phyloP scores from a whole-genome alignment of 2,113 vertebrate species.

The Lethenteron camtschaticum region DNA sequence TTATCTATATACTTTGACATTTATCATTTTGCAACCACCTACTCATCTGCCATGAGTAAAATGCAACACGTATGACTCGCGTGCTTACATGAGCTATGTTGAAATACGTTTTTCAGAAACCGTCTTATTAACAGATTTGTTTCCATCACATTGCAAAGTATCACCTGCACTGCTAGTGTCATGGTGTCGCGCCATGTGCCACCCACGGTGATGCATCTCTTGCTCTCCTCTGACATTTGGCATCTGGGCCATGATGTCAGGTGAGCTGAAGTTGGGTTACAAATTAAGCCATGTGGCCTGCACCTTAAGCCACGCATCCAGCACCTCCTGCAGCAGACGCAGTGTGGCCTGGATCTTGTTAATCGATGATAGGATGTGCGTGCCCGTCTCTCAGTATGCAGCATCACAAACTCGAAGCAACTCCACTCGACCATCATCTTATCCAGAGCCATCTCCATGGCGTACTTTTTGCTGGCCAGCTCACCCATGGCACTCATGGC shows the following conservation, averaged over 20 bases:
- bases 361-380: constrained; percentile 40
- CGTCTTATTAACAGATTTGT: too few relatives aligned
- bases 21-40: too few relatives aligned
- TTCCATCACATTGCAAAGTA: constrained; percentile 12
- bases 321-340: constrained; percentile 46
- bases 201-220: constrained; percentile 36
- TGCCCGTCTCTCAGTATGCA: constrained; percentile 42
- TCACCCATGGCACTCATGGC: constrained; percentile 41
- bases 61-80: too few relatives aligned
- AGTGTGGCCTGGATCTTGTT: constrained; percentile 53
- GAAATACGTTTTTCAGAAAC: too few relatives aligned
- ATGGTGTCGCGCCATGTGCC: constrained; percentile 49
- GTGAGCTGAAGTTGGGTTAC: constrained; percentile 60
- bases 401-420: constrained; percentile 34
- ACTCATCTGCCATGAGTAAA: too few relatives aligned
- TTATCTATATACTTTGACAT: too few relatives aligned
- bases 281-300: constrained; percentile 57
- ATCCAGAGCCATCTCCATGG: constrained; percentile 45
- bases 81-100: too few relatives aligned
- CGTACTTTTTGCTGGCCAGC: constrained; percentile 45
- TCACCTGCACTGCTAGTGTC: constrained; percentile 42
- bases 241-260: constrained; percentile 61
- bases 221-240: constrained; percentile 30
- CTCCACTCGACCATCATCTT: constrained; percentile 48
- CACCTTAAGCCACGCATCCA: constrained; percentile 61